Evolutionary conservation across 2,797 vertebrate genomes (phyloP).

Genomic region (Yasuhikotakia modesta): DNA sequence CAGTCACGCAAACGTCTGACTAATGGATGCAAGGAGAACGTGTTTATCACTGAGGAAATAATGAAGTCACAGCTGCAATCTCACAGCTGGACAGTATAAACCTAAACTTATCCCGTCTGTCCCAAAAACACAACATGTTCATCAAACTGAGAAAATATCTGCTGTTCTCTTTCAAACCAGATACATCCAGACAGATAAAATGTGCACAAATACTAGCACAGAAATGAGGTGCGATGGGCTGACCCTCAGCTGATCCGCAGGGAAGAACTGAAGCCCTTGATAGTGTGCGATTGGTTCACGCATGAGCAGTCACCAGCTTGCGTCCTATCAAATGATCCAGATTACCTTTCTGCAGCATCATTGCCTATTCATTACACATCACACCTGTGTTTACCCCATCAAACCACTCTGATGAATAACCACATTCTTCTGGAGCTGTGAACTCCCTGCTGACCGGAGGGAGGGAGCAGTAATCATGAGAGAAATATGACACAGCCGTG

Average conservation of each 20-base stretch:
- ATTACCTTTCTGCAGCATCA: conserved; percentile 35
- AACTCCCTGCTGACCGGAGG: conserved; percentile 40
- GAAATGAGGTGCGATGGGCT: not conserved
- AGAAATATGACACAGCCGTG: conserved; percentile 48
- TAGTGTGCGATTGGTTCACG: conserved; percentile 24
- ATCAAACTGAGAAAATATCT: not conserved
- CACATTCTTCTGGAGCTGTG: conserved; percentile 40
- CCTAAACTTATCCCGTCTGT: not conserved
- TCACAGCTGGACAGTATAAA: conserved; percentile 43
- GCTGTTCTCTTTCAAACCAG: not conserved
- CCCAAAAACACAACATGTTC: not conserved
- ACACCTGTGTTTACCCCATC: conserved; percentile 38
- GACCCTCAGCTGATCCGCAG: not conserved
- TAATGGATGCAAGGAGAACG: conserved; percentile 15
- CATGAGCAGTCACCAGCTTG: conserved; percentile 9
- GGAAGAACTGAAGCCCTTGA: conserved; percentile 9
- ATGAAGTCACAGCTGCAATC: conserved; percentile 51
- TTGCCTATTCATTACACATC: conserved; percentile 44
- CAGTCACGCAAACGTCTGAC: conserved; percentile 29
- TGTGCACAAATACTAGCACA: not conserved
- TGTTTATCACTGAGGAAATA: conserved; percentile 58
- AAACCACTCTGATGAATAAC: conserved; percentile 23
- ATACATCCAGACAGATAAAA: not conserved
- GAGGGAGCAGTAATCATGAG: conserved; percentile 41
- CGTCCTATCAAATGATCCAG: conserved; percentile 2